Base-by-base conservation (phyloP, 2,888 invertebrate genomes). In the Leptopterna dolabrata region DNA sequence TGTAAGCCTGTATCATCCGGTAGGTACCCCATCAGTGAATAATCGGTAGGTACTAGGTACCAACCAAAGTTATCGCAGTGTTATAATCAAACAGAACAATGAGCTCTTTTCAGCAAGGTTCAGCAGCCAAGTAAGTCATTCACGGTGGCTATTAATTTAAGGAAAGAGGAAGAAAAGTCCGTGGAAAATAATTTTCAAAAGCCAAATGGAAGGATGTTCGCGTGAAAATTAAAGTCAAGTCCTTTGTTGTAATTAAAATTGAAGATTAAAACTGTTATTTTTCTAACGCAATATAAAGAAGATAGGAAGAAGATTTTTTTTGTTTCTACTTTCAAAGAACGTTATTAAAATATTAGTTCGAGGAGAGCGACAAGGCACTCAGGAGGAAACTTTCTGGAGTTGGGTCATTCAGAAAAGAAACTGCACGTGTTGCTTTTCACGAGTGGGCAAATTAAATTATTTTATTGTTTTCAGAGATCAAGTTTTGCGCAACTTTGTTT, bases 341-440 rank as follows among this genome's bases (percentile, higher is more conserved):
- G 14, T 51, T 51, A 51, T 51, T 51, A 51, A 51, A 51, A 51
- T 51, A 51, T 51, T 16, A 51, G 51, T 51, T 51, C n/a, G 51
- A 19, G 4, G n/a, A n/a, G 4, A 51, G 51, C 51, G 51, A 51
- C 51, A 51, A 51, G n/a, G n/a, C 51, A 51, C 51, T 51, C 51
- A 51, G n/a, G 51, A 51, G 6, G 51, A 51, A 51, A 51, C 51
- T 51, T 51, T 51, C 0, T n/a, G 51, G 51, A 51, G 4, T n/a
- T 14, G n/a, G 51, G 51, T 51, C 51, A 51, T 51, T 51, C 51
- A 13, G 41, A 76, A 76, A 76, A 76, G 76, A 76, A 76, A 76
- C 41, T 41, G 76, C 76, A 76, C 76, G 76, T 76, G 76, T 76
- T 76, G 76, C 76, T 76, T 76, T 76, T 76, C 76, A 41, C 76